phyloP scores from a whole-genome alignment of 2,113 vertebrate species.

The Shinisaurus crocodilurus region DNA sequence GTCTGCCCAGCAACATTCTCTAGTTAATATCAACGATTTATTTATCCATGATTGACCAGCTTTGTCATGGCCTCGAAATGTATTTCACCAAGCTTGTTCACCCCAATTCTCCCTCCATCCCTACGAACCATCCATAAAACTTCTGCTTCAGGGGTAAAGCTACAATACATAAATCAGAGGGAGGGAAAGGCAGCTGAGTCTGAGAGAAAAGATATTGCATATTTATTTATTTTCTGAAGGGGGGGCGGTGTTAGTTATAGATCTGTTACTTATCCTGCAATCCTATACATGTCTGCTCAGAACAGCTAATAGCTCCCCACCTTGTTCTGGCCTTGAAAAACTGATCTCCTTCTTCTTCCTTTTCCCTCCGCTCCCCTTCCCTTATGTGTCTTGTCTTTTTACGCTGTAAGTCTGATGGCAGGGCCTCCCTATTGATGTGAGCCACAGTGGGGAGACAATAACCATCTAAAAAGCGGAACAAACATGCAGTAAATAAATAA shows the following conservation, averaged over 20 bases:
- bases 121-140: not conserved
- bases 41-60: conserved; percentile 25
- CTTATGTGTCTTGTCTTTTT: no score
- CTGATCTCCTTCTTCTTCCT: no score
- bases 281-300: not conserved
- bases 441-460: no score
- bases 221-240: not conserved
- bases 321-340: no score
- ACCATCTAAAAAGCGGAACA: no score
- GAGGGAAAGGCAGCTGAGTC: not conserved
- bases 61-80: conserved; percentile 36
- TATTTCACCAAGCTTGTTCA: conserved; percentile 17
- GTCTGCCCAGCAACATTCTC: not conserved
- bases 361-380: no score
- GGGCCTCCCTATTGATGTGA: no score
- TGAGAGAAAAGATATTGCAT: not conserved
- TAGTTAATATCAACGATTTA: conserved; percentile 24
- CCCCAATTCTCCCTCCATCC: not conserved
- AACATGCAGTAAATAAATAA: no score
- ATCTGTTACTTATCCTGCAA: not conserved
- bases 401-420: no score
- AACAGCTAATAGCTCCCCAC: not conserved
- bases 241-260: not conserved
- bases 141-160: not conserved
- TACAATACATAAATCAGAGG: not conserved